Evolutionary conservation across 2,797 vertebrate species (phyloP).

Genomic region (Anguilla obscura): DNA sequence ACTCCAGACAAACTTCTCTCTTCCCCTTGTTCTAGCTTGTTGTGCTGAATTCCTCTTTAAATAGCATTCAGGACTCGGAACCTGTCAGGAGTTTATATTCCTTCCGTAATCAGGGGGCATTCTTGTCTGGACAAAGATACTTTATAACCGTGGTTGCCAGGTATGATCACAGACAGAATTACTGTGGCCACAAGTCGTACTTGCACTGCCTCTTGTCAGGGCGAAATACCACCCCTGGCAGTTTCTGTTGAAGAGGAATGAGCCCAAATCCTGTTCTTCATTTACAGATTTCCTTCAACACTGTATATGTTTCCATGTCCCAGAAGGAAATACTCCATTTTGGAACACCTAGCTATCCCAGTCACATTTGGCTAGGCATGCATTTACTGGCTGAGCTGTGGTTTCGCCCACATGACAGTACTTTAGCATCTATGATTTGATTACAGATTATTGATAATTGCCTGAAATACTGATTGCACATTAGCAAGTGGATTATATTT

Average conservation of each 20-base stretch:
- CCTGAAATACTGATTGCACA: neutral
- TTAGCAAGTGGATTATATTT: neutral
- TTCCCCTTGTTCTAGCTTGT: neutral
- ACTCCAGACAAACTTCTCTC: neutral
- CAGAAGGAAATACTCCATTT: neutral
- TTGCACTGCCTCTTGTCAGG: slow-evolving; percentile 30
- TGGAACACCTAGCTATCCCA: neutral
- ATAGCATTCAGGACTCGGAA: slow-evolving; percentile 13
- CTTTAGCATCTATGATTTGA: neutral
- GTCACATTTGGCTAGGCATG: neutral
- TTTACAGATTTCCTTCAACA: neutral
- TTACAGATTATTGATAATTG: neutral
- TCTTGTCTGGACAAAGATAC: slow-evolving; percentile 40
- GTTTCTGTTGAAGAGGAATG: slow-evolving; percentile 16
- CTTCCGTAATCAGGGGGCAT: slow-evolving; percentile 24
- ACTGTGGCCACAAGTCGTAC: slow-evolving; percentile 29
- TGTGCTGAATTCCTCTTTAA: slow-evolving; percentile 20
- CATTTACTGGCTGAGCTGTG: neutral
- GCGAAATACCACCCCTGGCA: slow-evolving; percentile 26
- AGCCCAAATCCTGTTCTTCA: neutral
- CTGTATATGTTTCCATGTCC: neutral
- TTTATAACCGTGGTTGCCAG: slow-evolving; percentile 54
- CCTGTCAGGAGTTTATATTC: neutral
- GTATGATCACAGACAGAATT: slow-evolving; percentile 52
- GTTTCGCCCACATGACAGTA: neutral